Conservation (phyloP, 2,888 invertebrate species). For the Ornithoptera alexandrae region DNA sequence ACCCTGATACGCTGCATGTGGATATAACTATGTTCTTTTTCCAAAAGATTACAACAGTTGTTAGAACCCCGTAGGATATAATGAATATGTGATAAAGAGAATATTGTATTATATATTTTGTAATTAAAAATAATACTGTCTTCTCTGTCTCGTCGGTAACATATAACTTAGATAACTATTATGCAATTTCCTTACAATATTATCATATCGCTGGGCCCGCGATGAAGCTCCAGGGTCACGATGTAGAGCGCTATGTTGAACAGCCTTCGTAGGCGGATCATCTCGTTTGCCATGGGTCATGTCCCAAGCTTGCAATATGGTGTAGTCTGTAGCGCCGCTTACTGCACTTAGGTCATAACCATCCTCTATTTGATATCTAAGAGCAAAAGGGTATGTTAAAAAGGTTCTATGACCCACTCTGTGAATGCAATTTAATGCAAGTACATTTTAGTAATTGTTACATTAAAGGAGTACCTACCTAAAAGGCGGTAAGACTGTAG, state of each 20-base stretch:
- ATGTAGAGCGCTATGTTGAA: slow-evolving; percentile 76
- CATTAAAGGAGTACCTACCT: slow-evolving; percentile 50
- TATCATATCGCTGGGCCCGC: slow-evolving; percentile 69
- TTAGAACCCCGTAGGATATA: too few species aligned
- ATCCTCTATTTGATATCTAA: slow-evolving; percentile 81
- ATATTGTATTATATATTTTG: too few species aligned
- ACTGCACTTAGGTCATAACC: slow-evolving; percentile 82
- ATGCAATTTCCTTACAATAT: slow-evolving; percentile 54
- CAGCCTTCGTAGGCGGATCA: slow-evolving; percentile 66
- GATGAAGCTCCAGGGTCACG: slow-evolving; percentile 66
- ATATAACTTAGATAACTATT: neutral
- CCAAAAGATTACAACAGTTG: too few species aligned
- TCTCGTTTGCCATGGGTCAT: slow-evolving; percentile 70
- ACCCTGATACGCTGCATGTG: too few species aligned
- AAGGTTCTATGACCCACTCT: neutral
- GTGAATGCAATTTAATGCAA: neutral
- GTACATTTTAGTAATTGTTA: neutral
- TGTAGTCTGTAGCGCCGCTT: slow-evolving; percentile 82
- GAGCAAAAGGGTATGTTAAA: neutral
- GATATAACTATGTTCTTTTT: too few species aligned
- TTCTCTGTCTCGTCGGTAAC: too few species aligned
- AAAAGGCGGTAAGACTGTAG: slow-evolving; percentile 80
- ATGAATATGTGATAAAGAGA: too few species aligned
- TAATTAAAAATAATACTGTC: too few species aligned
- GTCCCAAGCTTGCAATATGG: slow-evolving; percentile 84